Evolutionary conservation across 2,113 vertebrate species (phyloP), one percentile per base, ranked within the genome.

Genomic region (Callopanchax toddi): DNA sequence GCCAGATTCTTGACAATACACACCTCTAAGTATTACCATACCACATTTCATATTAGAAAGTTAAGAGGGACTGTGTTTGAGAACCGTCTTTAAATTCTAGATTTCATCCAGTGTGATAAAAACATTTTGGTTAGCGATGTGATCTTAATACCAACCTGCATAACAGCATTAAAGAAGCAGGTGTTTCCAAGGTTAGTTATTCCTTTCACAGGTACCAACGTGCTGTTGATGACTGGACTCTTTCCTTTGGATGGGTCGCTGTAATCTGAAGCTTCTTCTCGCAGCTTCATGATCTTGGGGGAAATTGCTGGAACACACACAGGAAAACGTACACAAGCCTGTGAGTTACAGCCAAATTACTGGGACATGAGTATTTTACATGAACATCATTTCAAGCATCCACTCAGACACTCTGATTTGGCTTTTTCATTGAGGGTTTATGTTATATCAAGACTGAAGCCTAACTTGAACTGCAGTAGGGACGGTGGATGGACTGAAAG

Each of bases 161-260:
- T 96, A 18, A 99, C 95, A 39, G 97, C 96, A 78, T 98, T 99
- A 87, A 99, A 98, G 91, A 99, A 99, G 86, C 97, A 99, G 1
- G 97, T 99, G 86, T 98, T 99, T 48, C 97, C 97, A 59, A 98
- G 92, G 89, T 99, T 98, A 59, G 89, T 95, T 82, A 98, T 96
- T 91, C 97, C 97, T 91, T 98, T 98, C 44, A 99, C 95, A 57
- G 96, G 91, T 70, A 94, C 81, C 22, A 94, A 85, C 34, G 91
- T 76, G 87, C 79, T 91, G 86, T 84, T 89, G 76, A 83, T 92
- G 51, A 66, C 76, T 50, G 91, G 81, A 74, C 66, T 82, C 86
- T 92, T 96, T 66, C 93, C 94, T 83, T 91, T 94, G 64, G 90
- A 76, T 39, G 84, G 78, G 65, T 95, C 96, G 32, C 74, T 76